Evolutionary conservation across 64 coral and sea anemone species (phyloP).

Genomic region (Hydrozoanthus tunicans): DNA sequence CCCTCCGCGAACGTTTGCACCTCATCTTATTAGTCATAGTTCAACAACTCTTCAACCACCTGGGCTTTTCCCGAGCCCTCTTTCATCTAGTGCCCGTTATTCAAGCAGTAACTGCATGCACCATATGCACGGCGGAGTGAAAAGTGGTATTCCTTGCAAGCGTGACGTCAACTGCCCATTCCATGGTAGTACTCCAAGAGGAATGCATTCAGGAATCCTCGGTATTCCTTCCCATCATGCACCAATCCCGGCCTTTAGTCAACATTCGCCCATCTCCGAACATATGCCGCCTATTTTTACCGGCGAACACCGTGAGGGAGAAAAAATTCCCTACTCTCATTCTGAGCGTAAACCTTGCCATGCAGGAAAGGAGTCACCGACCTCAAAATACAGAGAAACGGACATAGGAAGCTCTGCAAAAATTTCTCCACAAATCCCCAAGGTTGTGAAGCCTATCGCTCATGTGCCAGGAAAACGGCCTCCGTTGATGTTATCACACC

Average conservation of each 20-base stretch:
- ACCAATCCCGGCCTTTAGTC: slow-evolving; percentile 62
- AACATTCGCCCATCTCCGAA: slow-evolving; percentile 64
- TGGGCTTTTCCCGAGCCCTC: slow-evolving; percentile 65
- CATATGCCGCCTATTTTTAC: slow-evolving; percentile 80
- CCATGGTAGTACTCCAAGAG: slow-evolving; percentile 73
- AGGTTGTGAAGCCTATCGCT: slow-evolving; percentile 92
- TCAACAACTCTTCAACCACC: slow-evolving; percentile 56
- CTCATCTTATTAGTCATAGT: slow-evolving; percentile 93
- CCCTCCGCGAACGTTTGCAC: slow-evolving; percentile 90
- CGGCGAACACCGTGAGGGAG: slow-evolving; percentile 72
- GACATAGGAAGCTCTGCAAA: slow-evolving; percentile 52
- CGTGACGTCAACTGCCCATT: slow-evolving; percentile 93
- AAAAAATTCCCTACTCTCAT: slow-evolving; percentile 59
- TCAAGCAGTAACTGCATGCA: slow-evolving; percentile 68
- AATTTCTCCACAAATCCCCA: slow-evolving; percentile 67
- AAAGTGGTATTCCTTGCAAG: slow-evolving; percentile 83
- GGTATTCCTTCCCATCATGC: slow-evolving; percentile 84
- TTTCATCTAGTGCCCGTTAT: slow-evolving; percentile 69
- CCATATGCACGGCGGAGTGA: slow-evolving; percentile 72
- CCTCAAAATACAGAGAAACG: slow-evolving; percentile 51
- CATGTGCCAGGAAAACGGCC: slow-evolving; percentile 92
- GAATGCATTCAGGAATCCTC: slow-evolving; percentile 74
- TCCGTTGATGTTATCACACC: slow-evolving; percentile 86
- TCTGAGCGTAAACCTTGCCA: slow-evolving; percentile 67
- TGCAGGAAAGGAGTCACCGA: slow-evolving; percentile 65